Conservation (phyloP, 2,113 vertebrate species). For the Gorsachius goisagi region DNA sequence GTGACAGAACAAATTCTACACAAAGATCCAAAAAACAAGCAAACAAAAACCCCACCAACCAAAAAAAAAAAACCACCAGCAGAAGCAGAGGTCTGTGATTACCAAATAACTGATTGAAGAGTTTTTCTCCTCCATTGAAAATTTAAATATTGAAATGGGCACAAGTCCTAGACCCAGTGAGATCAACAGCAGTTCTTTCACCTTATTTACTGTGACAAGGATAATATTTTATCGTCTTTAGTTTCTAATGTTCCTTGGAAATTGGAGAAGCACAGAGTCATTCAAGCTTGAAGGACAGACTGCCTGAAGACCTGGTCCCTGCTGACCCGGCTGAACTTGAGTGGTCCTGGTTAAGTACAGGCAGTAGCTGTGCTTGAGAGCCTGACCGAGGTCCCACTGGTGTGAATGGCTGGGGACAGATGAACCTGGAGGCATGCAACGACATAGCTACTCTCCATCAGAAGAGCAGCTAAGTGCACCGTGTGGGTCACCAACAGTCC, state of each 20-base stretch:
- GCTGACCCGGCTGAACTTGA: neutral
- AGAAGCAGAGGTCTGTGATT: neutral
- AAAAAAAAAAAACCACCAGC: neutral
- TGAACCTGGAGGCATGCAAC: neutral
- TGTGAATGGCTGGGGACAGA: neutral
- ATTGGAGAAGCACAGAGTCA: neutral
- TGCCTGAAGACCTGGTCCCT: neutral
- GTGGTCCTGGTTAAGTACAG: neutral
- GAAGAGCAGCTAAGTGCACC: neutral
- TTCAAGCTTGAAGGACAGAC: neutral
- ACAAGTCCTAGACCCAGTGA: neutral
- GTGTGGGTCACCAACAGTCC: neutral
- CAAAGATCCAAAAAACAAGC: neutral
- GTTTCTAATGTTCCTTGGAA: neutral
- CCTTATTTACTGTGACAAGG: neutral
- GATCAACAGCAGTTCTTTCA: neutral
- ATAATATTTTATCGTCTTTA: neutral
- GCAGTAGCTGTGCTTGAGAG: neutral
- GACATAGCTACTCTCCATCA: neutral
- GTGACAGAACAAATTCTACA: neutral
- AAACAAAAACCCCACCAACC: neutral
- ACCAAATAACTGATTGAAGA: neutral
- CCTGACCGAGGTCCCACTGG: neutral
- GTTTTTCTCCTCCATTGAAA: neutral
- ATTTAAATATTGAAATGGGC: neutral